Conservation (phyloP, 2,113 vertebrate genomes). For the Hippocampus barbouri region DNA sequence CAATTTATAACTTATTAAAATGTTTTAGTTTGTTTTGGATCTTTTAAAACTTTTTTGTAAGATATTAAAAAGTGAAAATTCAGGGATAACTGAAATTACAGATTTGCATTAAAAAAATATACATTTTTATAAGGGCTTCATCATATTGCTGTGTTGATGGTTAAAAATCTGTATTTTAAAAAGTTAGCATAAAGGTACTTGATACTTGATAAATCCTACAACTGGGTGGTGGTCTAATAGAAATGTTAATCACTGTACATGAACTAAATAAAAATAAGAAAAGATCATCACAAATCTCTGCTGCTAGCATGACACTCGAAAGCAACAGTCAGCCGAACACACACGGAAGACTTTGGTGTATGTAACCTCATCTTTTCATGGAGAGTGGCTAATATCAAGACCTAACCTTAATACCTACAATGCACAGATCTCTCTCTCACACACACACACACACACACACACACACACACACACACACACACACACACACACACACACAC, state of each 20-base stretch:
- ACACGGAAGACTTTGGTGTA: conserved; percentile 19
- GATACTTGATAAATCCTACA: neutral
- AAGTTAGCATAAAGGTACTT: neutral
- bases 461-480: conserved; percentile 5
- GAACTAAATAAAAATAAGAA: neutral
- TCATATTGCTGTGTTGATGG: neutral
- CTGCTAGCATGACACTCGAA: neutral
- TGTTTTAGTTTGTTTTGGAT: no score
- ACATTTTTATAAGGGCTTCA: no score
- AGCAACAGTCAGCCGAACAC: conserved; percentile 25
- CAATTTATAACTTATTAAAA: no score
- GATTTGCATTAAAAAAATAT: neutral
- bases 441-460: conserved; percentile 10
- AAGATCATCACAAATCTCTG: neutral
- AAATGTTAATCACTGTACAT: neutral
- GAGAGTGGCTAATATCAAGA: neutral
- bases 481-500: conserved; percentile 29
- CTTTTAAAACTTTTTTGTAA: neutral
- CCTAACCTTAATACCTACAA: conserved; percentile 15
- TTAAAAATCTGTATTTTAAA: neutral
- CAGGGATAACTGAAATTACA: neutral
- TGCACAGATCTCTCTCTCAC: conserved; percentile 9
- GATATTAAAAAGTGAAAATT: neutral
- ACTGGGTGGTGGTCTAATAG: neutral
- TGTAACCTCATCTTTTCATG: conserved; percentile 12